Evolutionary conservation across 2,797 vertebrate species (phyloP).

Genomic region (Amblyopsis hoosieri): DNA sequence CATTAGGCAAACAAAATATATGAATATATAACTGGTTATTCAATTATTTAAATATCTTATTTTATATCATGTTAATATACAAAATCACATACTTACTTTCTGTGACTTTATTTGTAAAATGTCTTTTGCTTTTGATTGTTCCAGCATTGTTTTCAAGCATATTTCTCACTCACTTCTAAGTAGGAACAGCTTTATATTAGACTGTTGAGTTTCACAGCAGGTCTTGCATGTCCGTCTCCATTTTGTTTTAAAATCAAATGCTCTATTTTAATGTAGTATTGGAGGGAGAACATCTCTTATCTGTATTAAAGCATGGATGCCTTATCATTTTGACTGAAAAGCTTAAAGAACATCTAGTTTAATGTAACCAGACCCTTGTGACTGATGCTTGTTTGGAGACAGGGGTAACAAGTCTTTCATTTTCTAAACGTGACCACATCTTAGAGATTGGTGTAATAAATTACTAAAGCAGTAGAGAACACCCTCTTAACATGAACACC

Average conservation of each 20-base stretch:
- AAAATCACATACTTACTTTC: conserved; percentile 57
- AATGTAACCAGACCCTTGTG: conserved; percentile 16
- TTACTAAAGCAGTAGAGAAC: not conserved
- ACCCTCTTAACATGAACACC: not conserved
- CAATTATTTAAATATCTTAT: conserved; percentile 42
- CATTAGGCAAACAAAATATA: conserved; percentile 27
- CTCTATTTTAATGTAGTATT: conserved; percentile 41
- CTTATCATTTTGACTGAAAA: conserved; percentile 57
- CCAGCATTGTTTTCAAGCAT: conserved; percentile 43
- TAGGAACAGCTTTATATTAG: conserved; percentile 48
- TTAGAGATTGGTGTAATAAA: conserved; percentile 5
- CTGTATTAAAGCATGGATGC: conserved; percentile 57
- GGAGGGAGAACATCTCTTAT: conserved; percentile 42
- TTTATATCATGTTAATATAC: conserved; percentile 68
- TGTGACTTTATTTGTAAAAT: conserved; percentile 45
- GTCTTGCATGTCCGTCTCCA: conserved; percentile 39
- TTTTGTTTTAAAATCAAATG: conserved; percentile 40
- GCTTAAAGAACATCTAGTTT: conserved; percentile 14
- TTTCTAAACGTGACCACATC: conserved; percentile 32
- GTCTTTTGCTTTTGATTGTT: conserved; percentile 55
- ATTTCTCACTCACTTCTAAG: conserved; percentile 47
- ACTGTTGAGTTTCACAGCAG: conserved; percentile 29
- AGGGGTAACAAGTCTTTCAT: conserved; percentile 4
- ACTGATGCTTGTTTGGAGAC: conserved; percentile 18
- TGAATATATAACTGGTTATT: conserved; percentile 38